phyloP scores from a whole-genome alignment of 2,113 vertebrate genomes.

The Protobothrops flavoviridis region DNA sequence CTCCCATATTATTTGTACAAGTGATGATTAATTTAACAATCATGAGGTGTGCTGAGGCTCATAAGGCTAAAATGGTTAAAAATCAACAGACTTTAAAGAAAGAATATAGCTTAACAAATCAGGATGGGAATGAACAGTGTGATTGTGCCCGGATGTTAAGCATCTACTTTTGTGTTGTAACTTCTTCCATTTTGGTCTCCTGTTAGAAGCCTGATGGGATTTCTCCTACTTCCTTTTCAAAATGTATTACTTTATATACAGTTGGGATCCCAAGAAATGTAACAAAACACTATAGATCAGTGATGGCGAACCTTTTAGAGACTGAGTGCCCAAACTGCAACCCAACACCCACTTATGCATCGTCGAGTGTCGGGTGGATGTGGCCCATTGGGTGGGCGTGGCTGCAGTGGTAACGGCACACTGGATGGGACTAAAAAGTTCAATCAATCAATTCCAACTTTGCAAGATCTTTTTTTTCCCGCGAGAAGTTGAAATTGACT shows the following conservation, averaged over 20 bases:
- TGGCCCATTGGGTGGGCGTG: too few species aligned
- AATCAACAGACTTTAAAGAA: not conserved
- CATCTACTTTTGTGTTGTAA: not conserved
- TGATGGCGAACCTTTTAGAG: too few species aligned
- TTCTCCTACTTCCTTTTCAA: not conserved
- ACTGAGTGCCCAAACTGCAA: too few species aligned
- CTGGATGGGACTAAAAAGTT: too few species aligned
- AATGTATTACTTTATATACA: not conserved
- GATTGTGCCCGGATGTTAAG: not conserved
- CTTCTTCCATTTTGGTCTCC: not conserved
- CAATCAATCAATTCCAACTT: too few species aligned
- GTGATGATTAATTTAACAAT: not conserved
- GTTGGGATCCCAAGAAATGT: not conserved
- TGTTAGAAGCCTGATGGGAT: not conserved
- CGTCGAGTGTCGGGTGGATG: too few species aligned
- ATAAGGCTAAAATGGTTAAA: not conserved
- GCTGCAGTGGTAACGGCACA: too few species aligned
- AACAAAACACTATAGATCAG: not conserved
- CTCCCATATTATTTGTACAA: not conserved
- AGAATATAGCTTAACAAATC: not conserved
- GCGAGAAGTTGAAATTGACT: too few species aligned
- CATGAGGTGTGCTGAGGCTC: not conserved
- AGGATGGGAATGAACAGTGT: not conserved
- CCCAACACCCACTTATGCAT: too few species aligned
- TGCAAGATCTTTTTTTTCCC: too few species aligned